Evolutionary conservation across 2,113 vertebrate species (phyloP), one percentile per base, ranked within the genome.

Genomic region (Cacatua alba): DNA sequence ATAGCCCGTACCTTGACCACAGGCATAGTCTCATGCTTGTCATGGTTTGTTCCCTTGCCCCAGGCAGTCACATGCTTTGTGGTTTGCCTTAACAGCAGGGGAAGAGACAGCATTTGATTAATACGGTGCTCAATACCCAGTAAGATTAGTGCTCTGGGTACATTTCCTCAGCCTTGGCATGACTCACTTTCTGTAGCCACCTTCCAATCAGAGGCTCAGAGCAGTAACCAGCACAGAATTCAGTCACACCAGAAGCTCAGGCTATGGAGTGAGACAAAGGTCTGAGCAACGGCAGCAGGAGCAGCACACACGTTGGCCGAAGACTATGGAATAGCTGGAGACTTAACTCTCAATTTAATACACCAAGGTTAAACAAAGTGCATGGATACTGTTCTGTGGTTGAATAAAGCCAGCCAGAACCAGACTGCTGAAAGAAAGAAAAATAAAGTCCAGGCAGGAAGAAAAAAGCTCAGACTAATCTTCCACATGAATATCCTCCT

Each of bases 321-420:
- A 95, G 77, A 55, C 86, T 72, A 79, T 5, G n/a, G 86, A 86
- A 89, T 57, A 95, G 92, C 83, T 95, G 95, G 92, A 96, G 88
- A 64, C 88, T 86, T 94, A 92, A 93, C 82, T 95, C 82, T 78
- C 86, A 88, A 84, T 96, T 96, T 93, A 68, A 93, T 79, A 87
- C 62, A 75, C 85, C 82, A 35, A 93, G 95, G 96, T 97, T 96
- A 97, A 95, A 95, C 92, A 94, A 95, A 97, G 94, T 96, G 96
- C 96, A 95, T 23, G 94, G 86, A 96, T 94, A 92, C 81, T 95
- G 92, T 95, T 96, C 83, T 93, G 92, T 92, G 96, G 95, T 94
- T 94, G 91, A 91, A 95, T 46, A 63, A 84, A 96, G 72, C 88
- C 95, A 87, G 95, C 90, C 94, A 96, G 96, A 96, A 92, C 82